These are phyloP conservation scores for Pristionchus entomophagus DNA, from an alignment of 2,888 invertebrate species.

Conservation along the genomic window DNA sequence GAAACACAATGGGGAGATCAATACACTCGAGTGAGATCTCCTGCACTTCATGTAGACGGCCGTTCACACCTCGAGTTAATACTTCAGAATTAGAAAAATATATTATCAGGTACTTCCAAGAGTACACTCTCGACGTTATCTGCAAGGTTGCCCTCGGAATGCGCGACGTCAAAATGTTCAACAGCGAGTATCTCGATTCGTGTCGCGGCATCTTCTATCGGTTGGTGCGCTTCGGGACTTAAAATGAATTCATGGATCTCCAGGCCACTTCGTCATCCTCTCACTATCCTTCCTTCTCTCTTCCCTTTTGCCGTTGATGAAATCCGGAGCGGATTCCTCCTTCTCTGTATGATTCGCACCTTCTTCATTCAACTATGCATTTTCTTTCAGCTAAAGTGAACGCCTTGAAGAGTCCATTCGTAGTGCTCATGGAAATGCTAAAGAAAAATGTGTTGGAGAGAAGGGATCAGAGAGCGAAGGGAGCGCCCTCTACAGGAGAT, in stretches of 20 bases:
- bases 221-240: background rate
- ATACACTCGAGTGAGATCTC: background rate
- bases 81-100: background rate
- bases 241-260: background rate
- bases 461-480: background rate
- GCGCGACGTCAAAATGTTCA: constrained; percentile 52
- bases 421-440: background rate
- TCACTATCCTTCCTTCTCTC: background rate
- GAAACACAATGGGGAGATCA: constrained; percentile 5
- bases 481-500: background rate
- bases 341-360: background rate
- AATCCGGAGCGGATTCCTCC: background rate
- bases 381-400: background rate
- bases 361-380: too few species aligned
- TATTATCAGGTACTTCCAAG: constrained; percentile 57
- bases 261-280: constrained; percentile 50
- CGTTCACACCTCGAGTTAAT: background rate
- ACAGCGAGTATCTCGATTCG: constrained; percentile 50
- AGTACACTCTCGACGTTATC: constrained; percentile 62
- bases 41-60: background rate
- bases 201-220: background rate
- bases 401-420: background rate
- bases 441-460: background rate
- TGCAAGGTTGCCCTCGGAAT: constrained; percentile 63
- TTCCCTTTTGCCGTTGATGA: constrained; percentile 1